phyloP scores from a whole-genome alignment of 2,888 invertebrate genomes.

The Steinernema carpocapsae region DNA sequence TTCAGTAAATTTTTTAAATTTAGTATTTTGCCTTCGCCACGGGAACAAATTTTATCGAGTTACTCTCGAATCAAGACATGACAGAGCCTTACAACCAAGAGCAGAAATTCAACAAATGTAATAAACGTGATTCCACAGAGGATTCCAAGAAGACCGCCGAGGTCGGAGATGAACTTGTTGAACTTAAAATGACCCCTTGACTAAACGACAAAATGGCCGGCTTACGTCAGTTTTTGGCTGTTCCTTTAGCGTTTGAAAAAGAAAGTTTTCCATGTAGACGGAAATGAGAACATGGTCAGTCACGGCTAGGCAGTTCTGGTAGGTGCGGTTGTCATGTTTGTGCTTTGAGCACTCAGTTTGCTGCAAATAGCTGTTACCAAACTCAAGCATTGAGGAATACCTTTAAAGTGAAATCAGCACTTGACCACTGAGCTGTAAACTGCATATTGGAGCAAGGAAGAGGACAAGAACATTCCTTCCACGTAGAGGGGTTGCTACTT shows the following conservation, averaged over 20 bases:
- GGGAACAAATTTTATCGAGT: too few species aligned
- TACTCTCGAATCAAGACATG: too few species aligned
- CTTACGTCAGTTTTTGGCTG: slow-evolving; percentile 50
- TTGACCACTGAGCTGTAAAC: slow-evolving; percentile 26
- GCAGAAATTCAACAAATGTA: slow-evolving; percentile 49
- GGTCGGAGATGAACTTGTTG: slow-evolving; percentile 48
- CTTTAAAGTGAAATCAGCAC: too few species aligned
- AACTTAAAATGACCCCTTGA: slow-evolving; percentile 43
- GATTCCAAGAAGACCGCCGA: slow-evolving; percentile 54
- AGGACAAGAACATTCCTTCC: slow-evolving; percentile 45
- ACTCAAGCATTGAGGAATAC: not conserved
- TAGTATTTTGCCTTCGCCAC: too few species aligned
- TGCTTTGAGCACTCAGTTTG: not conserved
- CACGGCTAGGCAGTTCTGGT: not conserved
- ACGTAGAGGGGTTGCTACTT: slow-evolving; percentile 42
- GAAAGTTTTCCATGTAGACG: slow-evolving; percentile 45
- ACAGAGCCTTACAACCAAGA: not conserved
- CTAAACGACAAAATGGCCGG: not conserved
- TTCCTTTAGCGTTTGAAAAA: slow-evolving; percentile 46
- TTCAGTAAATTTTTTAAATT: too few species aligned
- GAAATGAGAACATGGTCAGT: slow-evolving; percentile 44
- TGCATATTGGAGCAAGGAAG: slow-evolving; percentile 42
- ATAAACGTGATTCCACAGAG: slow-evolving; percentile 53
- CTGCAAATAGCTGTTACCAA: not conserved
- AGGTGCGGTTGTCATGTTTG: too few species aligned